Evolutionary conservation across 2,113 vertebrate genomes (phyloP), one percentile per base, ranked within the genome.

Genomic region (Ptilonorhynchus violaceus): DNA sequence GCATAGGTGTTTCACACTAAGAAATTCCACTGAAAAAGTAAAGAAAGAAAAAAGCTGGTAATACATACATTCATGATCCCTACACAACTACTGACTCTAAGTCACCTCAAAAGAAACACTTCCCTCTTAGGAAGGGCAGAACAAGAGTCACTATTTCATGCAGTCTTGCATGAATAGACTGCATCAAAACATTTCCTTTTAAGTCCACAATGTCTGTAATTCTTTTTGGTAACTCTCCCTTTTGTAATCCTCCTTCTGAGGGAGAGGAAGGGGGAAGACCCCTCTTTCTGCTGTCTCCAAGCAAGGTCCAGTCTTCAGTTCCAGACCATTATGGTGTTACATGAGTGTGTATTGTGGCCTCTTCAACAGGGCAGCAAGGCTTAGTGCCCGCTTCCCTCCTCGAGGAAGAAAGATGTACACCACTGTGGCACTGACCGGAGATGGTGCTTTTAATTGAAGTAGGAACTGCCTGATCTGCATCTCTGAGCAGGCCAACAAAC

Each of bases 271-370:
- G 13, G 37, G 24, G 25, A 42, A 64, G 69, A 63, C 7, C 37
- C 46, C 35, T 60, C 56, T 10, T 88, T n/a, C 31, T 76, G 62
- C 15, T 50, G 31, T 50, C 37, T 77, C 59, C 49, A 85, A 53
- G 62, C n/a, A 90, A 92, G 63, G 28, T 76, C 33, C 58, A 66
- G 35, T 33, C 44, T 52, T 76, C 58, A 68, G 35, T 22, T 23
- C n/a, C 33, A 79, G 47, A 27, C 30, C 37, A 25, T 49, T 62
- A 42, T 2, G 9, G n/a, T 47, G 37, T 63, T 58, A 55, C 47
- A 13, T 10, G 62, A 64, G 31, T 11, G 25, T 0, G 0, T 14
- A 64, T 7, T 15, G 15, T 27, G n/a, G 37, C 27, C 46, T 55
- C 44, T 72, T 50, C 69, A 62, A 12, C 1, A 62, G 28, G n/a